A percentile compares a stretch with the other conserved stretches of the same genome.
Evolutionary conservation across 92 coral and sea anemone species (phyloP).

Genomic region (Meandrina meandrites): DNA sequence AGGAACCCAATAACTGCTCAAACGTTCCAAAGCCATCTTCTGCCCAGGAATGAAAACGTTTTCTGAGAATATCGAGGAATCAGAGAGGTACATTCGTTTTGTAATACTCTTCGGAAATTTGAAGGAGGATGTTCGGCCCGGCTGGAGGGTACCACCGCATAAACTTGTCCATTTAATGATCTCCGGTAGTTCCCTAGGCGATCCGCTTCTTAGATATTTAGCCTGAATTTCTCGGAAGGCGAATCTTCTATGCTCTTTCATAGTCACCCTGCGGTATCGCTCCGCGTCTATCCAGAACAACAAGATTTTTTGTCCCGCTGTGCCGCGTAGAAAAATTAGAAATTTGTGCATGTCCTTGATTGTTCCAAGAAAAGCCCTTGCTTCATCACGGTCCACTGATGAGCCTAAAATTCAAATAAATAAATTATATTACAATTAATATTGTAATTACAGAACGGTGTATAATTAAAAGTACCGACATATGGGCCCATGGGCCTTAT

Average conservation of each 20-base stretch:
- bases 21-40: slow-evolving; percentile 64
- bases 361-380: slow-evolving; percentile 52
- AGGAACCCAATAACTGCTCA: slow-evolving; percentile 85
- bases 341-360: slow-evolving; percentile 79
- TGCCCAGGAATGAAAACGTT: slow-evolving; percentile 70
- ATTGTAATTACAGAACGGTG: too few species aligned
- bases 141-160: slow-evolving; percentile 59
- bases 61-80: slow-evolving; percentile 79
- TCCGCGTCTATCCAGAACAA: slow-evolving; percentile 93
- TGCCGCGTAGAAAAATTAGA: slow-evolving; percentile 73
- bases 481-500: too few species aligned
- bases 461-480: too few species aligned
- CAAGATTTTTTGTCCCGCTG: slow-evolving; percentile 43
- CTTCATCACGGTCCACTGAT: slow-evolving; percentile 21
- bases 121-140: slow-evolving; percentile 1
- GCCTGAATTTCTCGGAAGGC: slow-evolving; percentile 86
- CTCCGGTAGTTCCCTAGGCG: slow-evolving; percentile 84
- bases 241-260: slow-evolving; percentile 75
- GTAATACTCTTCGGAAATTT: slow-evolving; percentile 32
- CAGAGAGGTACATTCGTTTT: slow-evolving; percentile 46
- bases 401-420: not conserved
- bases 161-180: slow-evolving; percentile 78
- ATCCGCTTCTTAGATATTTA: slow-evolving; percentile 82
- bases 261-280: slow-evolving; percentile 75
- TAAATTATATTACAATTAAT: not conserved